A percentile compares a stretch with the other conserved stretches of the same genome.
Evolutionary conservation across 2,888 invertebrate species (phyloP).

Genomic region (Colostygia pectinataria): DNA sequence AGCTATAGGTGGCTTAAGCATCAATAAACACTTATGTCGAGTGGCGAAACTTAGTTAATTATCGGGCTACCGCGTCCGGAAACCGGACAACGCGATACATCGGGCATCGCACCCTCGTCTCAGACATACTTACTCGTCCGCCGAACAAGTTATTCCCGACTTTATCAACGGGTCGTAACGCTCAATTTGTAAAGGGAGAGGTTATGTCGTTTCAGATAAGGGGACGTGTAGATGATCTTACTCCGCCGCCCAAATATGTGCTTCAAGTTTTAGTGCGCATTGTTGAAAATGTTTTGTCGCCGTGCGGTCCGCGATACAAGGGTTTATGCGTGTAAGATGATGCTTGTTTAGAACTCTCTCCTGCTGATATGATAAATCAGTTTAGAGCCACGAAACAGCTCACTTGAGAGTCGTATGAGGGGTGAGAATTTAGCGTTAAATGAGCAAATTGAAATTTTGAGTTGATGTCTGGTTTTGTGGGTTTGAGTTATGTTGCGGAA

Average conservation of each 20-base stretch:
- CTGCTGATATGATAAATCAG: constrained; percentile 81
- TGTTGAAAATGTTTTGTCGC: constrained; percentile 69
- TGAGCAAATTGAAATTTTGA: constrained; percentile 70
- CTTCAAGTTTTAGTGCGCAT: constrained; percentile 68
- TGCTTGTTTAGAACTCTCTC: constrained; percentile 75
- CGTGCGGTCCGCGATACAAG: constrained; percentile 64
- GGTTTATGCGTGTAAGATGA: constrained; percentile 82
- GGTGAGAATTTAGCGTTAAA: constrained; percentile 69
- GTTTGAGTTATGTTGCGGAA: constrained; percentile 32
- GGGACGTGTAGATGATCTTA: constrained; percentile 53
- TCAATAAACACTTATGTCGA: constrained; percentile 44
- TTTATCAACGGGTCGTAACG: constrained; percentile 42
- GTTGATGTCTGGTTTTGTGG: constrained; percentile 41
- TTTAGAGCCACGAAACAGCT: constrained; percentile 73
- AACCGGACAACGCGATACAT: constrained; percentile 80
- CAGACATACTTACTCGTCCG: constrained; percentile 49
- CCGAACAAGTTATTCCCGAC: constrained; percentile 38
- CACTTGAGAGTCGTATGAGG: constrained; percentile 65
- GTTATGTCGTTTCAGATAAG: constrained; percentile 47
- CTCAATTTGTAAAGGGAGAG: constrained; percentile 33
- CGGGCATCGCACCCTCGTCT: constrained; percentile 72
- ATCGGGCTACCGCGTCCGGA: constrained; percentile 68
- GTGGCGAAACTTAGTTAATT: constrained; percentile 76
- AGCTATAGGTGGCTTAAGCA: constrained; percentile 32
- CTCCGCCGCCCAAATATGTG: constrained; percentile 69